phyloP scores from a whole-genome alignment of 2,797 vertebrate genomes.

The Clarias fuscus region DNA sequence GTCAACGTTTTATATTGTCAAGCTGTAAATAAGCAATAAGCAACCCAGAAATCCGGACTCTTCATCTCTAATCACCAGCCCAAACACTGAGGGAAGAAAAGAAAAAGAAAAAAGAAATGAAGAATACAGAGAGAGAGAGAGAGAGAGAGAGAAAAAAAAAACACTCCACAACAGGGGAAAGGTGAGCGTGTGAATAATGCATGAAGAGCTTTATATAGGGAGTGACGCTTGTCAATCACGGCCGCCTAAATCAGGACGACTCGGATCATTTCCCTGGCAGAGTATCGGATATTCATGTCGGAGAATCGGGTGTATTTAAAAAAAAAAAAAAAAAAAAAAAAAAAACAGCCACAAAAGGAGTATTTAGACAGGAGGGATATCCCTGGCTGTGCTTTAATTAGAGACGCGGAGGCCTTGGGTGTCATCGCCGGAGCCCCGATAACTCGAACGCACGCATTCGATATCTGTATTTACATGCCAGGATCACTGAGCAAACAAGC shows the following conservation, averaged over 20 bases:
- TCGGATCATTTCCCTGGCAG: slow-evolving; percentile 64
- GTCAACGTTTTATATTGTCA: no score
- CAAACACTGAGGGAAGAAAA: slow-evolving; percentile 4
- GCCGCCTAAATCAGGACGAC: slow-evolving; percentile 64
- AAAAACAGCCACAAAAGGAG: slow-evolving; percentile 52
- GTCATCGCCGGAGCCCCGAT: slow-evolving; percentile 43
- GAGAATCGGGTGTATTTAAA: slow-evolving; percentile 43
- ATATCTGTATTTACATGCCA: slow-evolving; percentile 82
- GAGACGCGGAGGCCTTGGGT: slow-evolving; percentile 61
- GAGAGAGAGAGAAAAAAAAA: slow-evolving; percentile 7
- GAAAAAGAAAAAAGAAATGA: not conserved
- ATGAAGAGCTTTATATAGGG: slow-evolving; percentile 64
- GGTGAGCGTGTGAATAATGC: slow-evolving; percentile 62
- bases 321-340: not conserved
- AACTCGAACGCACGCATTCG: slow-evolving; percentile 71
- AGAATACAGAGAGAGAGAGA: not conserved
- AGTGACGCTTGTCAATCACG: slow-evolving; percentile 71
- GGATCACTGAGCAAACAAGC: slow-evolving; percentile 83
- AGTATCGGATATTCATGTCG: slow-evolving; percentile 66
- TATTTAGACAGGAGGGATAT: slow-evolving; percentile 60
- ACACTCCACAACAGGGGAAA: slow-evolving; percentile 58
- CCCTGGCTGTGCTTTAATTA: slow-evolving; percentile 73
- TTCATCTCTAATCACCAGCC: slow-evolving; percentile 33
- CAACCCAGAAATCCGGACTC: slow-evolving; percentile 34
- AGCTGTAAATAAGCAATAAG: slow-evolving; percentile 24